Conservation (phyloP, 2,113 vertebrate species). For the Serilophus lunatus region DNA sequence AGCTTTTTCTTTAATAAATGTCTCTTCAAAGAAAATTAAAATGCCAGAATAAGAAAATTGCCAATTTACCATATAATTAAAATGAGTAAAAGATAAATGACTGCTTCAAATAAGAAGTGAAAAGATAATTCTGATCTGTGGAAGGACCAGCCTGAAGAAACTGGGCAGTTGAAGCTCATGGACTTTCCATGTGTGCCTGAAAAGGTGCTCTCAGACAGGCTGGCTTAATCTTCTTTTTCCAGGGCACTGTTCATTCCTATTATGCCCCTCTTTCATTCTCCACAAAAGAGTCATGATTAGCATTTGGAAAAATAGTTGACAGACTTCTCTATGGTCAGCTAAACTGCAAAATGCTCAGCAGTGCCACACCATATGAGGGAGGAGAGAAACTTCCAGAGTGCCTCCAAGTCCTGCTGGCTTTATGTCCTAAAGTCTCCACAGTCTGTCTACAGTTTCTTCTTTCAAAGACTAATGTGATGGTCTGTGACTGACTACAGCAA, state of each 20-base stretch:
- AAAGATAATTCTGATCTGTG: not conserved
- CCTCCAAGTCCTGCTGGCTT: conserved; percentile 28
- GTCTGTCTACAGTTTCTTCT: conserved; percentile 35
- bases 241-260: not conserved
- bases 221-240: not conserved
- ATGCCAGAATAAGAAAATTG: conserved; percentile 31
- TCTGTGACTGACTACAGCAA: conserved; percentile 52
- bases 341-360: conserved; percentile 4
- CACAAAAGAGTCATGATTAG: conserved; percentile 44
- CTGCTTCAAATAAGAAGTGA: not conserved
- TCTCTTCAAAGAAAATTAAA: not conserved
- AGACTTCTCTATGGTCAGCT: conserved; percentile 4
- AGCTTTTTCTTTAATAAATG: conserved; percentile 33
- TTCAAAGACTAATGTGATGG: conserved; percentile 44
- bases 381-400: not conserved
- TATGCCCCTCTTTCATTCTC: conserved; percentile 1
- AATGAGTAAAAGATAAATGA: conserved; percentile 11
- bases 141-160: not conserved
- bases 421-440: conserved; percentile 21
- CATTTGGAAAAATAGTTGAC: conserved; percentile 28
- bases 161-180: not conserved
- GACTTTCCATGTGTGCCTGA: not conserved
- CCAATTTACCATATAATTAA: not conserved
- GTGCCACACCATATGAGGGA: fast-evolving
- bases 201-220: not conserved